Evolutionary conservation across 2,113 vertebrate genomes (phyloP).

Genomic region (Anser cygnoides): DNA sequence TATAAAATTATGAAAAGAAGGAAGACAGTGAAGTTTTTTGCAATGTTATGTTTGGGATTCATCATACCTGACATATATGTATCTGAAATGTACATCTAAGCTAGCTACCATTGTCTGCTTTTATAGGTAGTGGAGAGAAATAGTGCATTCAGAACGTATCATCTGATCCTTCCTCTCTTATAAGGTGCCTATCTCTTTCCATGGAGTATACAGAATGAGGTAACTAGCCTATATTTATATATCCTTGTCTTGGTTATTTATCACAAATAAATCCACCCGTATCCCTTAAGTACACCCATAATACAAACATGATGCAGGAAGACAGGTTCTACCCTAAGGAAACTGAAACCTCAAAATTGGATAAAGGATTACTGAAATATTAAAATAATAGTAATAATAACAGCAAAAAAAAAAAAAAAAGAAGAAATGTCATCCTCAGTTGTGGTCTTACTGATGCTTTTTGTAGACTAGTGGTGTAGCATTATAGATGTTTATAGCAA

Average conservation of each 20-base stretch:
- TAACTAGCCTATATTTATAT: background rate
- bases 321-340: background rate
- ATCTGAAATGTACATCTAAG: background rate
- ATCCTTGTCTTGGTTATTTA: background rate
- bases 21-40: background rate
- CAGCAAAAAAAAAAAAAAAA: fast-evolving
- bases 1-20: background rate
- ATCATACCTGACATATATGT: background rate
- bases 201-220: background rate
- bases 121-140: background rate
- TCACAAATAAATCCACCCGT: background rate
- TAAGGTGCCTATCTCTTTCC: background rate
- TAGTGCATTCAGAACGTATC: background rate
- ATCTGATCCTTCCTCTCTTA: background rate
- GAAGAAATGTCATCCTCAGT: background rate
- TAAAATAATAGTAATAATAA: background rate
- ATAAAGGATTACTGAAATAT: background rate
- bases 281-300: background rate
- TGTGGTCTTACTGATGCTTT: background rate
- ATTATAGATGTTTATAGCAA: background rate
- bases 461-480: background rate
- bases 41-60: background rate
- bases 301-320: background rate
- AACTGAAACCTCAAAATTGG: background rate
- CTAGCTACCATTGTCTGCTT: background rate